Evolutionary conservation across 1,140 invertebrate species (phyloP).

Genomic region (Drosophila quadrilineata): DNA sequence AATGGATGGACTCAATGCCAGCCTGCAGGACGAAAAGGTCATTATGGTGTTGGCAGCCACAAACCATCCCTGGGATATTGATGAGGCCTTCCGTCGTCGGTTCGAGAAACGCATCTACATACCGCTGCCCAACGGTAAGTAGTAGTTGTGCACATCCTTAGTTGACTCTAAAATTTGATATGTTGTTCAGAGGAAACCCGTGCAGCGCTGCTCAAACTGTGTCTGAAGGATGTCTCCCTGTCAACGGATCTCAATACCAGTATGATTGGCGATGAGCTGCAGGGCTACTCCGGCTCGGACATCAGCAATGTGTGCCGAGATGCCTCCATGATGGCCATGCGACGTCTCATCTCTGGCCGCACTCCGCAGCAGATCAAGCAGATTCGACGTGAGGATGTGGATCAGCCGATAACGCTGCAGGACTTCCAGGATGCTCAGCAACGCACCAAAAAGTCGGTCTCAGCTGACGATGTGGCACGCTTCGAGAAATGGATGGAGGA

Average conservation of each 20-base stretch:
- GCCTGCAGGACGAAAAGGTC: constrained; percentile 86
- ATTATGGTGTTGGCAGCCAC: constrained; percentile 99
- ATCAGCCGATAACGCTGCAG: constrained; percentile 92
- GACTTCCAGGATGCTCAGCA: constrained; percentile 95
- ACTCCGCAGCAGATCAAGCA: constrained; percentile 95
- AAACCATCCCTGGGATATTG: constrained; percentile 99
- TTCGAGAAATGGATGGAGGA: constrained; percentile 99
- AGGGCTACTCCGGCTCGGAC: constrained; percentile 98
- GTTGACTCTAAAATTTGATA: background rate
- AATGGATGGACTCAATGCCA: constrained; percentile 94
- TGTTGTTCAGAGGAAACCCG: constrained; percentile 87
- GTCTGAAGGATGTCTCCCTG: constrained; percentile 94
- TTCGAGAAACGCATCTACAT: constrained; percentile 99
- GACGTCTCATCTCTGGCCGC: constrained; percentile 94
- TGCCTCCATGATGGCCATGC: constrained; percentile 99
- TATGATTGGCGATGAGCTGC: constrained; percentile 90
- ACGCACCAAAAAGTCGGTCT: constrained; percentile 97
- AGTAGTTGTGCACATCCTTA: background rate
- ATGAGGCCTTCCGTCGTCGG: constrained; percentile 96
- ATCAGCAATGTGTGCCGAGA: constrained; percentile 99
- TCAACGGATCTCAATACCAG: constrained; percentile 90
- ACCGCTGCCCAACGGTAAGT: constrained; percentile 93
- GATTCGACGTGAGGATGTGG: constrained; percentile 96
- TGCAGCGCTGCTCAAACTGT: constrained; percentile 93
- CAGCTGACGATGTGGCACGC: constrained; percentile 93